Base-by-base conservation (phyloP, 2,888 invertebrate species). In the Lasius fuliginosus region DNA sequence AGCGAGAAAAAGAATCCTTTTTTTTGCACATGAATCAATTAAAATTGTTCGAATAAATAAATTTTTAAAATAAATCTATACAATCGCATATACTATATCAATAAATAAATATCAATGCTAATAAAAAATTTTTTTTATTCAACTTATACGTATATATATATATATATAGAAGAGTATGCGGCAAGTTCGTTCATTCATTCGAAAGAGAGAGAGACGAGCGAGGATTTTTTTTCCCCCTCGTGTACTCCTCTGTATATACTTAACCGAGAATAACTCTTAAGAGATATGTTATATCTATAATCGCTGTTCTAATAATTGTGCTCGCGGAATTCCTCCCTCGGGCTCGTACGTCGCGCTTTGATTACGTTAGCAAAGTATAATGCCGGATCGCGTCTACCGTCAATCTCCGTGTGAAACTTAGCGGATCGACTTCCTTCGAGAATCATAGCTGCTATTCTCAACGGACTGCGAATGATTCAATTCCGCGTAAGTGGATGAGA, bases 341-440 rank as follows among this genome's bases (percentile, higher is more conserved):
- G 27, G 4, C 30, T 56, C 76, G 42, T n/a, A 58, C 42, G 58
- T 79, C 79, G 60, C 68, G n/a, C 42, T 36, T 79, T 69, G 69
- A 79, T 79, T 79, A 79, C 79, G 33, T 30, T 60, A 69, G 56
- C 40, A n/a, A 12, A 3, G 68, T 15, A 68, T 46, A 60, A 79
- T 60, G 69, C 62, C 42, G 71, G 18, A 49, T 71, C 71, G 60
- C 79, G 71, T 81, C 60, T 42, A 69, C 58, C 67, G 67, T 77
- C 79, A 81, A 81, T 81, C 79, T 62, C 79, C 79, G 71, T 81
- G 79, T 60, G 79, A 88, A 90, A 89, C 85, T 88, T 86, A 85
- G 85, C 89, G 88, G 88, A 85, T 84, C 88, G 68, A 86, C 87
- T 88, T 89, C 89, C 89, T 89, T 64, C 85, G 84, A 65, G 74